These are phyloP conservation scores for Pseudeuparius sepicola DNA, from an alignment of 2,888 invertebrate species.

Conservation along the genomic window DNA sequence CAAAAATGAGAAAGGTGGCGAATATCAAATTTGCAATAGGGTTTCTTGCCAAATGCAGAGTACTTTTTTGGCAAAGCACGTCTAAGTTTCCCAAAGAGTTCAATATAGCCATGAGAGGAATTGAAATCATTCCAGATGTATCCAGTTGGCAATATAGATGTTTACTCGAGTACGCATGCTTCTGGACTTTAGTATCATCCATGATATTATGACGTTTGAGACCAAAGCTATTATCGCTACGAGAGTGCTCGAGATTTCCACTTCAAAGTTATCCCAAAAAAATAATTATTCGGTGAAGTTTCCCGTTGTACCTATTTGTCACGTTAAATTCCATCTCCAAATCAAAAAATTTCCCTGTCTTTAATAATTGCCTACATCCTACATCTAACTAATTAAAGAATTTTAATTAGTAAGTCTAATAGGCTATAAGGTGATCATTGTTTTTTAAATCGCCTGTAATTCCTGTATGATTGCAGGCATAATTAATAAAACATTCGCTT, in stretches of 20 bases:
- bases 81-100: constrained; percentile 13
- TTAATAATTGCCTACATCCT: no score
- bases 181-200: constrained; percentile 9
- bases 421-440: no score
- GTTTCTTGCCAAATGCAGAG: constrained; percentile 16
- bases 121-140: constrained; percentile 13
- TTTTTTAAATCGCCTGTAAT: no score
- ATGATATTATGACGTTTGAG: constrained; percentile 15
- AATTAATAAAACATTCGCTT: no score
- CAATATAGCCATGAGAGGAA: constrained; percentile 9
- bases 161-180: constrained; percentile 14
- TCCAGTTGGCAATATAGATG: constrained; percentile 19
- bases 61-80: constrained; percentile 9
- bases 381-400: no score
- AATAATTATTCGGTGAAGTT: no score
- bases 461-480: no score
- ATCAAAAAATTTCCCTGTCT: no score
- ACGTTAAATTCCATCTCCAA: no score
- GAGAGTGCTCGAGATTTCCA: constrained; percentile 11
- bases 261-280: no score
- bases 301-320: no score
- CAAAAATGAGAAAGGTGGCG: constrained; percentile 14
- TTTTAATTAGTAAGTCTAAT: no score
- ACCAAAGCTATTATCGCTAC: constrained; percentile 10
- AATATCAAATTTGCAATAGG: constrained; percentile 18